Conservation (phyloP, 2,797 vertebrate genomes). For the Rhinichthys osculus region DNA sequence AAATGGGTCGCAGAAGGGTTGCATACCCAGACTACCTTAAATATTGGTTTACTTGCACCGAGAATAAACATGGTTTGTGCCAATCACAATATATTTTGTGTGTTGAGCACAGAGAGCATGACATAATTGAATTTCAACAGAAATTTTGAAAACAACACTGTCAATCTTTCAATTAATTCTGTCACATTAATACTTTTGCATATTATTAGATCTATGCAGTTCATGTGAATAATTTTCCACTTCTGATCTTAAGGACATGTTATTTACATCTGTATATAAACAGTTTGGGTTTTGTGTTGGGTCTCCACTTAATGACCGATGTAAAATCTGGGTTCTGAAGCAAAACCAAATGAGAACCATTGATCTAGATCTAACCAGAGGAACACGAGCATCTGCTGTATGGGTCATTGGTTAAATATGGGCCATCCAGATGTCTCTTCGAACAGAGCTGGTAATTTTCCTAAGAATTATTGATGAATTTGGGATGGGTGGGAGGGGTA, state of each 20-base stretch:
- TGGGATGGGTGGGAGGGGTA: not conserved
- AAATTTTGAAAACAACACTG: not conserved
- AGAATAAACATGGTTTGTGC: not conserved
- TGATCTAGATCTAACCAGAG: conserved; percentile 9
- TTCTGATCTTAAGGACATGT: not conserved
- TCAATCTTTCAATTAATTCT: too few relatives aligned
- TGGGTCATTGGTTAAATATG: not conserved
- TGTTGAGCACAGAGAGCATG: not conserved
- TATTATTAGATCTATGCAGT: not conserved
- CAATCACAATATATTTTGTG: not conserved
- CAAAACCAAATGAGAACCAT: not conserved
- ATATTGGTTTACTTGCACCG: not conserved
- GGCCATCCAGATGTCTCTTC: not conserved
- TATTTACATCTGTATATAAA: conserved; percentile 3
- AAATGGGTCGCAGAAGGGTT: not conserved
- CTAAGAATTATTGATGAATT: conserved; percentile 39
- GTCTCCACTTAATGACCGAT: not conserved
- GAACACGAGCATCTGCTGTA: not conserved
- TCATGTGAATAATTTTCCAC: not conserved
- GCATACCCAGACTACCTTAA: not conserved
- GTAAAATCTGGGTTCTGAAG: conserved; percentile 2
- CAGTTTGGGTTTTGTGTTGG: not conserved
- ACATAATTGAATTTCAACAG: too few relatives aligned
- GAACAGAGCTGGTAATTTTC: conserved; percentile 22
- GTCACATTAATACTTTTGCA: not conserved